Conservation (phyloP, 2,797 vertebrate species). For the Myotis myotis region DNA sequence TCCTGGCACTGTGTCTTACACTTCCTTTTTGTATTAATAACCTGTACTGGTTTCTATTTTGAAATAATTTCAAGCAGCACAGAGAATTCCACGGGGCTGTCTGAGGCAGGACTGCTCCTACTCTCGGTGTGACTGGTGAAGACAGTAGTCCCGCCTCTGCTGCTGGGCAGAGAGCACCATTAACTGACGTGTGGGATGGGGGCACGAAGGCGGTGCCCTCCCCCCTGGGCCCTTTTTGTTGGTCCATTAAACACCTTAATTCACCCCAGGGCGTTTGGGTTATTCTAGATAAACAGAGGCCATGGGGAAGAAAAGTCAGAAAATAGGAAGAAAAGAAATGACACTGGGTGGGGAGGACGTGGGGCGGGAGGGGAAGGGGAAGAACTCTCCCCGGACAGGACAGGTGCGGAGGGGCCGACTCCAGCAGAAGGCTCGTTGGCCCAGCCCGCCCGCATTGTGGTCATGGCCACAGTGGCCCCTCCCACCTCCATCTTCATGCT, state of each 20-base stretch:
- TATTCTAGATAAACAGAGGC: not conserved
- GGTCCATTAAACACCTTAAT: not conserved
- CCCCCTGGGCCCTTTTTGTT: not conserved
- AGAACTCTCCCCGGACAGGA: not conserved
- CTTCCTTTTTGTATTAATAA: accelerated
- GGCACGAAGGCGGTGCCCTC: no score
- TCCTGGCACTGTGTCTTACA: not conserved
- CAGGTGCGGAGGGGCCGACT: no score
- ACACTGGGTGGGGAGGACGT: no score
- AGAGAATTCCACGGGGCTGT: accelerated
- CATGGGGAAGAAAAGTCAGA: not conserved
- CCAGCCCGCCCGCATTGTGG: no score
- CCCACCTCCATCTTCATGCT: not conserved
- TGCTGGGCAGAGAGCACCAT: not conserved
- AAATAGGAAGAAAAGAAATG: not conserved
- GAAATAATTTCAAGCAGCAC: not conserved
- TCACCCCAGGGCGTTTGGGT: no score
- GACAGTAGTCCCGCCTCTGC: not conserved
- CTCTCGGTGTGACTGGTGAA: not conserved
- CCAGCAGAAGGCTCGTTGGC: not conserved
- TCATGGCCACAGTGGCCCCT: not conserved
- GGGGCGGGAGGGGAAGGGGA: no score
- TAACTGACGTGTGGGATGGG: accelerated
- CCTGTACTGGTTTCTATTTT: not conserved
- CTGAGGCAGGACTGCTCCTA: accelerated